A percentile compares a stretch with the other conserved stretches of the same genome.
Evolutionary conservation across 2,888 invertebrate species (phyloP).

Genomic region (Latrodectus elegans): DNA sequence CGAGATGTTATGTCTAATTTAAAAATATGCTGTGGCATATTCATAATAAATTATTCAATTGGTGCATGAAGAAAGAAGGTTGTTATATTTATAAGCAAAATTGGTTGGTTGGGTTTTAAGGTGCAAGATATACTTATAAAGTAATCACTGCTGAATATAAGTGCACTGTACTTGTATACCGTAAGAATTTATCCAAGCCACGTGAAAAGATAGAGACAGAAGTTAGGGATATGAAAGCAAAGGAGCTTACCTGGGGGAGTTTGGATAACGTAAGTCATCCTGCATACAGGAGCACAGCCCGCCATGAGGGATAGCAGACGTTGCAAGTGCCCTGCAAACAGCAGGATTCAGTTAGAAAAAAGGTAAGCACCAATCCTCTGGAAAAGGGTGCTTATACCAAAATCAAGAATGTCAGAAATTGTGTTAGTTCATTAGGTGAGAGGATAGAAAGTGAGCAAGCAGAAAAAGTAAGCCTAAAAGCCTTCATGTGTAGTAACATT

Average conservation of each 20-base stretch:
- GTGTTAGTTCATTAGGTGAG: background rate
- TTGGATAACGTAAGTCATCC: conserved; percentile 63
- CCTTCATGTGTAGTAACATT: background rate
- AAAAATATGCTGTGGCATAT: no score
- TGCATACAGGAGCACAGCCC: conserved; percentile 69
- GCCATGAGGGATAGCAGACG: conserved; percentile 68
- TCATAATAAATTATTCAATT: no score
- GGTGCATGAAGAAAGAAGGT: no score
- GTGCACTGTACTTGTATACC: no score
- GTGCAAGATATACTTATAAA: no score
- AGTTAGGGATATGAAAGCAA: background rate
- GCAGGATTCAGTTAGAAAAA: conserved; percentile 63
- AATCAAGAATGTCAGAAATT: background rate
- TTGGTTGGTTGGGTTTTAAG: no score
- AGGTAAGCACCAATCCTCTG: conserved; percentile 15
- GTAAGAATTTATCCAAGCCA: no score
- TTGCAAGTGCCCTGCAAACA: conserved; percentile 68
- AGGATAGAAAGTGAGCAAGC: background rate
- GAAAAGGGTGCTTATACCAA: background rate
- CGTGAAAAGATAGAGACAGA: background rate
- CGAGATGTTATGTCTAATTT: no score
- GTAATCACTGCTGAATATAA: no score
- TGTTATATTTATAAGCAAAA: no score
- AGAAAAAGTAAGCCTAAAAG: background rate
- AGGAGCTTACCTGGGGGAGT: conserved; percentile 67